Evolutionary conservation across 2,888 invertebrate genomes (phyloP), one percentile per base, ranked within the genome.

Genomic region (Empis stercorea): DNA sequence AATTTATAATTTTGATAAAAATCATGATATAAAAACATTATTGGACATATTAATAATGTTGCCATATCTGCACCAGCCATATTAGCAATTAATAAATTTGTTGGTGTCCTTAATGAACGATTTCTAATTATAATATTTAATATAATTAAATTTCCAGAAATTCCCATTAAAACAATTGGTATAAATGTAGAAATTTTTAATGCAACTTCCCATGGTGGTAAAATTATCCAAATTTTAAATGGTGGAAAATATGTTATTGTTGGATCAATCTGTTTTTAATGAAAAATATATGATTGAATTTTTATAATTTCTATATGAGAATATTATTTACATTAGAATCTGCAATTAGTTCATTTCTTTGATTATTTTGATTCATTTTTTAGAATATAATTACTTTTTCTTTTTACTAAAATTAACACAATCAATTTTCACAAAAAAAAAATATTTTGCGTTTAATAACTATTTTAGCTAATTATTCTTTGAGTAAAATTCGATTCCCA

Each of bases 1-100:
- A 89, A 66, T 52, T 81, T 73, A 63, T 80, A 91, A 57, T 84
- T 84, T 68, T 88, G 87, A 59, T 78, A 85, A 57, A 87, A 78
- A 61, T 87, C 83, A 39, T 79, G 73, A 13, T 80, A 74, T 52
- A 89, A 70, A 67, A 85, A 81, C 57, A 88, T 79, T 76, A 81
- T 81, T 0, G 88, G 84, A 46, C 85, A 83, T 10, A 85, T 68
- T 1, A 83, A 51, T 4, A 84, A 62, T 0, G 80, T 79, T 2
- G 79, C 58, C 15, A 84, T 66, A 62, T 87, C 87, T 0, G 82
- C 80, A 0, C 78, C 58, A 0, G 86, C 84, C 78, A 87, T 76
- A 57, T 86, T 87, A 37, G 78, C 80, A 23, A 87, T 77, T 43
- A 87, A 70, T 32, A 80, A 71, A 65, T 87, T 86, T 13, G 83